These are phyloP conservation scores for Aphodius granarius DNA, from an alignment of 2,888 invertebrate genomes.

Conservation along the genomic window DNA sequence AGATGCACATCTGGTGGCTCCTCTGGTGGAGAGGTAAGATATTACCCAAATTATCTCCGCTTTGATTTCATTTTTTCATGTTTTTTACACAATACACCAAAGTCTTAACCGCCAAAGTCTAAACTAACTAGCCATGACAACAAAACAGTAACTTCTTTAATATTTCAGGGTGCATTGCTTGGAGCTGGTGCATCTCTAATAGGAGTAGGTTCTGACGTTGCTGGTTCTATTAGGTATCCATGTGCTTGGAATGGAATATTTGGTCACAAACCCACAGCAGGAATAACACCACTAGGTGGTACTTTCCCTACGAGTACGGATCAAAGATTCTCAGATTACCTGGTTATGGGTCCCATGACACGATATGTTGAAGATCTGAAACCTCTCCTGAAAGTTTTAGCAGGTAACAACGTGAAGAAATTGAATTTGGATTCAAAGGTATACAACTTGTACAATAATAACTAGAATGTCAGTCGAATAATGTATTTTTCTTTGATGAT, in stretches of 20 bases:
- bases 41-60: background rate
- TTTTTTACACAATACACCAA: background rate
- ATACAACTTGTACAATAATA: no score
- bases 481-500: background rate
- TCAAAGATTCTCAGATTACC: constrained; percentile 54
- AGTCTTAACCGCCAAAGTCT: no score
- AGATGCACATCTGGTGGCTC: constrained; percentile 81
- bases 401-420: constrained; percentile 52
- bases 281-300: constrained; percentile 59
- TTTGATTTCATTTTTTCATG: background rate
- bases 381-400: constrained; percentile 66
- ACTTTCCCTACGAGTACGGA: constrained; percentile 63
- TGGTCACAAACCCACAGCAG: constrained; percentile 82
- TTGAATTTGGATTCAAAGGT: constrained; percentile 60
- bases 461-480: no score
- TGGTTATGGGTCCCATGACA: constrained; percentile 73
- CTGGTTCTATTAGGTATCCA: constrained; percentile 85
- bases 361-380: constrained; percentile 77
- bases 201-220: constrained; percentile 84
- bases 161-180: constrained; percentile 65
- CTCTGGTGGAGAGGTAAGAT: constrained; percentile 81
- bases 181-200: constrained; percentile 75
- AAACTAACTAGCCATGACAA: no score
- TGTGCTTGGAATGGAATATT: constrained; percentile 85
- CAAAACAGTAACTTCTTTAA: no score